phyloP scores from a whole-genome alignment of 2,113 vertebrate genomes.

The Crotalus viridis region DNA sequence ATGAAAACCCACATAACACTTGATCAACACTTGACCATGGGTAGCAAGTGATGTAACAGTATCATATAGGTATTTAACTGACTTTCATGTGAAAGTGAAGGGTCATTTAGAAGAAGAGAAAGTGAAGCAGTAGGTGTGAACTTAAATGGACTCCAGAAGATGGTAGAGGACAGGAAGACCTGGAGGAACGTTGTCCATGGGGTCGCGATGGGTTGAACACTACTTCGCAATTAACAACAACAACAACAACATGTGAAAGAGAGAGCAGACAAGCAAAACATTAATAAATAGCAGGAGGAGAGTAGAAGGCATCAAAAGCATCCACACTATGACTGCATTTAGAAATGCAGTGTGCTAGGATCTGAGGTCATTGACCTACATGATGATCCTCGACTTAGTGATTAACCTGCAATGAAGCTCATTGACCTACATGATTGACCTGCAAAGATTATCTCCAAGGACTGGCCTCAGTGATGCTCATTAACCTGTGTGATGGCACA shows the following conservation, averaged over 20 bases:
- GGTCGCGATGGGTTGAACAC: too few species aligned
- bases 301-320: neutral
- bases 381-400: neutral
- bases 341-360: neutral
- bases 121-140: too few species aligned
- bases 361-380: neutral
- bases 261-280: neutral
- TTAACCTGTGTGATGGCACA: neutral
- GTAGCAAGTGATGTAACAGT: neutral
- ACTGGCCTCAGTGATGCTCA: neutral
- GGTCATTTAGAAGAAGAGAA: too few species aligned
- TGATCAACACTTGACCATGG: neutral
- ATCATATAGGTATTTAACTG: neutral
- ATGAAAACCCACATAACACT: neutral
- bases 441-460: neutral
- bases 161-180: too few species aligned
- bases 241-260: neutral
- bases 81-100: neutral
- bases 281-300: neutral
- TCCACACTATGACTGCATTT: neutral
- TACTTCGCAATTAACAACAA: too few species aligned
- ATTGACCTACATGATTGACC: neutral
- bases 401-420: neutral
- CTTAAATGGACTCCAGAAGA: too few species aligned
- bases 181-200: too few species aligned